Conservation (phyloP, 1,140 invertebrate genomes). For the Physella acuta region DNA sequence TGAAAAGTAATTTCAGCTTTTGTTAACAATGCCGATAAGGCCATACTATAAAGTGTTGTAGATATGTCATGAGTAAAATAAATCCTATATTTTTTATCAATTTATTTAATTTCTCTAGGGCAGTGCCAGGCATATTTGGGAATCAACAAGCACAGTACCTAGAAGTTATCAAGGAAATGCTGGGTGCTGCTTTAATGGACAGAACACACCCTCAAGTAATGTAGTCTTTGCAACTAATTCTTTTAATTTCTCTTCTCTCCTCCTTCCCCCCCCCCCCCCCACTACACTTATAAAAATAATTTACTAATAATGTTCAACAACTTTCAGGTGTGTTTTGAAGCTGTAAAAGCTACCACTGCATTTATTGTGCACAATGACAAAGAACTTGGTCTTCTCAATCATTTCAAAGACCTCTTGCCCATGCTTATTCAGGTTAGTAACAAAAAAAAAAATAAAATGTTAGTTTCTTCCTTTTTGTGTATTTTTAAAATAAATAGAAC, state of each 20-base stretch:
- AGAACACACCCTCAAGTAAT: conserved; percentile 67
- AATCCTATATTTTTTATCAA: no score
- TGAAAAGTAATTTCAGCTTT: no score
- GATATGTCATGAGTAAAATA: no score
- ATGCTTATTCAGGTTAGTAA: conserved; percentile 56
- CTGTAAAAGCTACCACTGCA: conserved; percentile 69
- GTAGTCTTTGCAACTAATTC: not conserved
- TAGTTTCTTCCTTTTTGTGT: not conserved
- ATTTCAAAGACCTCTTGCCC: conserved; percentile 82
- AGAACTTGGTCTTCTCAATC: conserved; percentile 81
- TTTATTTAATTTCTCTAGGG: no score
- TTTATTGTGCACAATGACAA: conserved; percentile 91
- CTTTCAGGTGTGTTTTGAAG: conserved; percentile 58
- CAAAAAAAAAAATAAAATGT: not conserved
- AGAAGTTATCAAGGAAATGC: conserved; percentile 92
- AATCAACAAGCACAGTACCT: conserved; percentile 90
- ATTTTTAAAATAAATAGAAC: not conserved
- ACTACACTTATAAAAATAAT: not conserved
- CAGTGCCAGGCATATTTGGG: conserved; percentile 94
- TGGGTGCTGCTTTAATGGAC: conserved; percentile 77
- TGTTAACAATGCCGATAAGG: no score
- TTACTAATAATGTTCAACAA: not conserved
- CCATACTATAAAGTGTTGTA: no score
- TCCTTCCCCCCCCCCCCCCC: not conserved
- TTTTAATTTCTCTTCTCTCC: not conserved